phyloP scores from a whole-genome alignment of 2,113 vertebrate genomes.

The Noctilio leporinus region DNA sequence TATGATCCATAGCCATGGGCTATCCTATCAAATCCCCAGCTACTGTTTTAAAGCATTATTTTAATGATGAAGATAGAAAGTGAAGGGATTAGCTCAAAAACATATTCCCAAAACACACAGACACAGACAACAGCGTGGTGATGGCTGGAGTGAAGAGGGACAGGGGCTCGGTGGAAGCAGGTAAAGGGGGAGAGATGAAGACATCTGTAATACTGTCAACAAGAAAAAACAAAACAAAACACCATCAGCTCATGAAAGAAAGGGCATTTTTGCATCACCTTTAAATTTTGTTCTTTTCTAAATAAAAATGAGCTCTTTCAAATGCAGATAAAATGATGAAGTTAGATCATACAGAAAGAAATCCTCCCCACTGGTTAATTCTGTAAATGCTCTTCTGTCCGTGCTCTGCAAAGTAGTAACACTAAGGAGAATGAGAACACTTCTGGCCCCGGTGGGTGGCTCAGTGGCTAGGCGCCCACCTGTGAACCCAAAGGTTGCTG shows the following conservation, averaged over 20 bases:
- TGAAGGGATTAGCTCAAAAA: too few relatives aligned
- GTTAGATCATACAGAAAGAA: background rate
- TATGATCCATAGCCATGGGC: conserved; percentile 12
- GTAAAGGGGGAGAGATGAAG: too few relatives aligned
- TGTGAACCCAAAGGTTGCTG: too few relatives aligned
- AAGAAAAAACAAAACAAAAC: background rate
- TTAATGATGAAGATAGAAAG: conserved; percentile 8
- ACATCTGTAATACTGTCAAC: too few relatives aligned
- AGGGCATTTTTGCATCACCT: background rate
- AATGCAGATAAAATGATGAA: background rate
- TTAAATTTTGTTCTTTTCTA: background rate
- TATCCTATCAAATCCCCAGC: conserved; percentile 6
- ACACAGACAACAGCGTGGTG: too few relatives aligned
- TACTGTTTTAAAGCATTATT: background rate
- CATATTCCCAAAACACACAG: too few relatives aligned
- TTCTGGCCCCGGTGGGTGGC: too few relatives aligned
- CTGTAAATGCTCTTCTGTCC: background rate
- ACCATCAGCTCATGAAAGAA: background rate
- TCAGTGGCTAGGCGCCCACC: too few relatives aligned
- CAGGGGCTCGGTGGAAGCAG: too few relatives aligned
- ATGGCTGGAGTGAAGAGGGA: too few relatives aligned
- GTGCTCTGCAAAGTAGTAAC: background rate
- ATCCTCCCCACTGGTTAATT: background rate
- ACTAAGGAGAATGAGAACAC: background rate
- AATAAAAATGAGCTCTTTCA: background rate